Conservation (phyloP, 2,888 invertebrate species). For the Acanthopleura granulata region DNA sequence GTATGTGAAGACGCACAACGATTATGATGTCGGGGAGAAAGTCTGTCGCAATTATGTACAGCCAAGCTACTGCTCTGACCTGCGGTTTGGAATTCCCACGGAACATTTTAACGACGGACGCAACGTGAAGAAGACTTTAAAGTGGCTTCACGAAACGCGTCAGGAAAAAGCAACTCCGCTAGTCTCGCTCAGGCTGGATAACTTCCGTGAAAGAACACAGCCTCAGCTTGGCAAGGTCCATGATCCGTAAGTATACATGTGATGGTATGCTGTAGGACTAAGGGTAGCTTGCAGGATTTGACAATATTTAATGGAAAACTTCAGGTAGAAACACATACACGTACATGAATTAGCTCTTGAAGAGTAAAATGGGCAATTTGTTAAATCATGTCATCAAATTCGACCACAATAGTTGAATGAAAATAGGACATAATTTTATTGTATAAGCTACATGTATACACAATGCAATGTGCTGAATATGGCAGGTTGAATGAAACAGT, state of each 20-base stretch:
- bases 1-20: constrained; percentile 61
- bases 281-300: too few species aligned
- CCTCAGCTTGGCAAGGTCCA: constrained; percentile 65
- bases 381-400: too few species aligned
- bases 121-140: constrained; percentile 52
- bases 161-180: constrained; percentile 58
- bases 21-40: constrained; percentile 62
- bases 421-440: too few species aligned
- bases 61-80: constrained; percentile 42
- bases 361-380: too few species aligned
- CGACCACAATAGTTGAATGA: too few species aligned
- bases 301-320: too few species aligned
- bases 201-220: constrained; percentile 65
- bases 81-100: constrained; percentile 62
- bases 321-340: too few species aligned
- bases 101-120: constrained; percentile 66
- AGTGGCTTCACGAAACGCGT: constrained; percentile 60
- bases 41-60: constrained; percentile 56
- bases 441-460: too few species aligned
- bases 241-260: constrained; percentile 65
- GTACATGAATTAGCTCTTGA: too few species aligned
- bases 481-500: too few species aligned
- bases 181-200: constrained; percentile 65
- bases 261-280: too few species aligned
- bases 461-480: too few species aligned